These are phyloP conservation scores for Coregonus clupeaformis DNA, from an alignment of 2,113 vertebrate genomes.

Conservation along the genomic window DNA sequence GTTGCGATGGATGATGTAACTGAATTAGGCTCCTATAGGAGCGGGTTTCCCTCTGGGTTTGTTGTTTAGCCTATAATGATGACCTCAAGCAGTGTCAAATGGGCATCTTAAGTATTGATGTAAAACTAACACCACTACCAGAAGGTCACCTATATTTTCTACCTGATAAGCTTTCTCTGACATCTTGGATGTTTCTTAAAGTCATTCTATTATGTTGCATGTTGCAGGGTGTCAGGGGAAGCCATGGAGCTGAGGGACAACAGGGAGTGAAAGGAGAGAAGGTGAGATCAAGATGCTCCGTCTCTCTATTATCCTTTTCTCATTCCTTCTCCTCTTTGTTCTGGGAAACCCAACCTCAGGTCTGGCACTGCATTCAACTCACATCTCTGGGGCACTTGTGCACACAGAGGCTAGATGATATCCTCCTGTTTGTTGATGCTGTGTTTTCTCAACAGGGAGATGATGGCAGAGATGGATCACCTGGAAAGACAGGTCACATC, in stretches of 20 bases:
- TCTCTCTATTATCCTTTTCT: neutral
- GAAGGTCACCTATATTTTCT: no score
- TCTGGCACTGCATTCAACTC: neutral
- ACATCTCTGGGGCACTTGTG: neutral
- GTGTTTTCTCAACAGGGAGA: conserved; percentile 71
- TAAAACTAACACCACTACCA: neutral
- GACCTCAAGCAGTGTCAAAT: neutral
- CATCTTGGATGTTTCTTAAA: neutral
- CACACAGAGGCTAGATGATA: conserved; percentile 1
- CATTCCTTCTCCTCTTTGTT: neutral
- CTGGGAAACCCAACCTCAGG: neutral
- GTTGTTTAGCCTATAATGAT: neutral
- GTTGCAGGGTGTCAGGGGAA: conserved; percentile 74
- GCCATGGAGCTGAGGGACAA: conserved; percentile 72
- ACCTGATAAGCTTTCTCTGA: no score
- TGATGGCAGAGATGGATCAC: conserved; percentile 62
- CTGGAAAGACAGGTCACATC: conserved; percentile 66
- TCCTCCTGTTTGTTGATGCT: neutral
- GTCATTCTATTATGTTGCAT: neutral
- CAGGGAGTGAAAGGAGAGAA: conserved; percentile 79
- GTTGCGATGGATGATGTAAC: conserved; percentile 11
- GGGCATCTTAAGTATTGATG: neutral
- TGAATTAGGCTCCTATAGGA: neutral
- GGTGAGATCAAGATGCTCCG: conserved; percentile 61
- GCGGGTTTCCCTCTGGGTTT: no score